phyloP scores from a whole-genome alignment of 1,140 invertebrate species.

The Colletes latitarsis region DNA sequence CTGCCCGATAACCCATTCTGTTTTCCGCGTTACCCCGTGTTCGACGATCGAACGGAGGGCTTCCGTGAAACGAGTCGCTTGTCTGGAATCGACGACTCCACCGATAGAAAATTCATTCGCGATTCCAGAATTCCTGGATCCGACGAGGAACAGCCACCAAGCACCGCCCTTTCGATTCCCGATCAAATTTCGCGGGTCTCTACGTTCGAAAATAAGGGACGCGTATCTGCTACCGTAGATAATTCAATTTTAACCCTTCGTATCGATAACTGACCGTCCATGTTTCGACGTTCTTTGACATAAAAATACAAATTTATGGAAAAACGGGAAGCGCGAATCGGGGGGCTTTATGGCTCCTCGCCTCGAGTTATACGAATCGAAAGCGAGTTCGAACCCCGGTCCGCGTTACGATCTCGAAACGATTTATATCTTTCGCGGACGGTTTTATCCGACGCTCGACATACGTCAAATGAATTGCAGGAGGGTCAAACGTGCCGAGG shows the following conservation, averaged over 20 bases:
- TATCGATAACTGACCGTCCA: too few relatives aligned
- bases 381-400: not conserved
- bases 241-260: too few relatives aligned
- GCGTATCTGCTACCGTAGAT: too few relatives aligned
- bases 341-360: not conserved
- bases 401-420: conserved; percentile 16
- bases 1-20: conserved; percentile 33
- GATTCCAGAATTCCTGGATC: not conserved
- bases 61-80: conserved; percentile 9
- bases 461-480: conserved; percentile 68
- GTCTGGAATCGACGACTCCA: not conserved
- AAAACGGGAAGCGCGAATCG: too few relatives aligned
- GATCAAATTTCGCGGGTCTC: too few relatives aligned
- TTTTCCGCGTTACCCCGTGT: conserved; percentile 7
- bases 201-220: too few relatives aligned
- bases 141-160: not conserved
- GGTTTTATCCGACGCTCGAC: conserved; percentile 70
- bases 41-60: not conserved
- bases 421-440: conserved; percentile 34
- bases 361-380: not conserved
- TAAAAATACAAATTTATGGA: too few relatives aligned
- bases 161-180: too few relatives aligned
- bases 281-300: too few relatives aligned
- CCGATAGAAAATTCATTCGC: not conserved
- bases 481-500: conserved; percentile 35